phyloP scores from a whole-genome alignment of 2,888 invertebrate genomes.

The Aspidiotus rigidus region DNA sequence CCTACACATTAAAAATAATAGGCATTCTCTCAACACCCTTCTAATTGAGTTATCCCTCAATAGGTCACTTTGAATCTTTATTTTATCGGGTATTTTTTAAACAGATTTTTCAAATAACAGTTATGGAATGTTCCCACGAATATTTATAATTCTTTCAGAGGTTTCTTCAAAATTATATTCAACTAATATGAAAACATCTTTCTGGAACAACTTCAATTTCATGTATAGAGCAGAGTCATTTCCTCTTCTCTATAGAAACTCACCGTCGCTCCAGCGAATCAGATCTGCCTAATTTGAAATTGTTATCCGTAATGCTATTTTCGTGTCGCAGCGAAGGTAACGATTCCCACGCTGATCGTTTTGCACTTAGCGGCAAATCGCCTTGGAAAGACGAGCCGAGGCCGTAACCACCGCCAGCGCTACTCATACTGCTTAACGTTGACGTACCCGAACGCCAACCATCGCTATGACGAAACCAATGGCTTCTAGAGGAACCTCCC shows the following conservation, averaged over 20 bases:
- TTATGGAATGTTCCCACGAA: no score
- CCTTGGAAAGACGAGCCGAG: slow-evolving; percentile 41
- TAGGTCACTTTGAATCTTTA: no score
- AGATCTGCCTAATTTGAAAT: slow-evolving; percentile 73
- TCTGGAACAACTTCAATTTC: no score
- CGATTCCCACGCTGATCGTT: slow-evolving; percentile 80
- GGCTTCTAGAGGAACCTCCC: slow-evolving; percentile 78
- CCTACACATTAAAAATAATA: no score
- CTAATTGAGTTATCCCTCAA: no score
- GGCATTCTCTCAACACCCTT: no score
- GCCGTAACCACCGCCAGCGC: slow-evolving; percentile 43
- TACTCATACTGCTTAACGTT: slow-evolving; percentile 50
- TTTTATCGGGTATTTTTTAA: no score
- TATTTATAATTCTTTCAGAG: no score
- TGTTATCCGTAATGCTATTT: slow-evolving; percentile 70
- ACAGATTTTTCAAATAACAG: no score
- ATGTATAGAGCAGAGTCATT: no score
- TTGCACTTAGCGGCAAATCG: slow-evolving; percentile 47
- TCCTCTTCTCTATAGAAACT: neutral
- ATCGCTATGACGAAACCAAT: slow-evolving; percentile 84
- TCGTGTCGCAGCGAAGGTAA: slow-evolving; percentile 75
- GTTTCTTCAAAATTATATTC: no score
- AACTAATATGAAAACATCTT: no score
- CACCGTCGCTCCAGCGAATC: slow-evolving; percentile 82
- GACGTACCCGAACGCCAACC: slow-evolving; percentile 74